phyloP scores from a whole-genome alignment of 1,140 invertebrate species.

The Drosophila subobscura region DNA sequence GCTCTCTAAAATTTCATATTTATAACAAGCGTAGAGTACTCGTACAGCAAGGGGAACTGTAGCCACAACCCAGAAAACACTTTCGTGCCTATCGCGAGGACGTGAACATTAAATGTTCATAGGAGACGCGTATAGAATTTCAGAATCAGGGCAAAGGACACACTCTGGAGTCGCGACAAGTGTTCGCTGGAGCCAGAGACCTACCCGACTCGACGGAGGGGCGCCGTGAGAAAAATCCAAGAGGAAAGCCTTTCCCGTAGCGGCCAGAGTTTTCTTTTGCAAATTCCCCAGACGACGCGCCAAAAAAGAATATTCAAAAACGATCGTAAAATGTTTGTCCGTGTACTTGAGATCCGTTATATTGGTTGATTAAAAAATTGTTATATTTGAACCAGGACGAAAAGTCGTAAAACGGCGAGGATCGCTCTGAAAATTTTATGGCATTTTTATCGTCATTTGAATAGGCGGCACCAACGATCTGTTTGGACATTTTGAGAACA shows the following conservation, averaged over 20 bases:
- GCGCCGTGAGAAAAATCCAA: slow-evolving; percentile 60
- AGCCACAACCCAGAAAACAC: slow-evolving; percentile 10
- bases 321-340: slow-evolving; percentile 39
- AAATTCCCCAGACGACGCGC: slow-evolving; percentile 67
- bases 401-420: slow-evolving; percentile 54
- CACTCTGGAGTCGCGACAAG: slow-evolving; percentile 18
- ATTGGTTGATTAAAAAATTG: slow-evolving; percentile 71
- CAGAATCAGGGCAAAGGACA: slow-evolving; percentile 47
- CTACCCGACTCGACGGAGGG: not conserved
- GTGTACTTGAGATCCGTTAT: slow-evolving; percentile 48
- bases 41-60: not conserved
- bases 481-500: slow-evolving; percentile 75
- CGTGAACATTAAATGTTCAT: slow-evolving; percentile 49
- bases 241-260: slow-evolving; percentile 49
- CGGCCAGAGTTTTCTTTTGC: slow-evolving; percentile 25
- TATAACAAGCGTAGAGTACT: slow-evolving; percentile 39
- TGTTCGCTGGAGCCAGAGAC: slow-evolving; percentile 28
- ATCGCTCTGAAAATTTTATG: slow-evolving; percentile 50
- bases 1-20: slow-evolving; percentile 41
- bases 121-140: slow-evolving; percentile 71
- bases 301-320: slow-evolving; percentile 41
- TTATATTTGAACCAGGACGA: slow-evolving; percentile 72
- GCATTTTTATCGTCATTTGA: slow-evolving; percentile 77
- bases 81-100: slow-evolving; percentile 54
- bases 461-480: slow-evolving; percentile 75